Conservation (phyloP, 1,140 invertebrate species). For the Ostrea denselamellosa region DNA sequence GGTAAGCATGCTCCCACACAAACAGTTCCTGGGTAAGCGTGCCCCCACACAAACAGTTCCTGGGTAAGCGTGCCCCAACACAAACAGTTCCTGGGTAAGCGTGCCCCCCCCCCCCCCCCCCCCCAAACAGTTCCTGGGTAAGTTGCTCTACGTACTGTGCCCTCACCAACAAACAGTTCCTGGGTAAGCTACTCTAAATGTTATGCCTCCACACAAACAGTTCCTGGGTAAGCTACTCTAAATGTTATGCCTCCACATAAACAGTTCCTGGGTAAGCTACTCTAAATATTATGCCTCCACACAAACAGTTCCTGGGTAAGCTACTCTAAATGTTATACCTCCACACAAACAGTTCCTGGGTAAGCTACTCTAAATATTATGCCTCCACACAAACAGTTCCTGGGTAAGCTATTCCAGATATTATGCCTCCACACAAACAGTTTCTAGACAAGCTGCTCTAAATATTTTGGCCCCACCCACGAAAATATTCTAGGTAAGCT, state of each 20-base stretch:
- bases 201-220: neutral
- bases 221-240: neutral
- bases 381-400: neutral
- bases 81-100: no score
- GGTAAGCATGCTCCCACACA: neutral
- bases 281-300: neutral
- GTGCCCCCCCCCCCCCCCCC: neutral
- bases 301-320: constrained; percentile 11
- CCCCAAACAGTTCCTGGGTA: neutral
- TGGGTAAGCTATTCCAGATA: no score
- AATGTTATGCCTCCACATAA: neutral
- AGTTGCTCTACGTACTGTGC: neutral
- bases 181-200: no score
- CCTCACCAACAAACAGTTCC: no score
- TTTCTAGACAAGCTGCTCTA: no score
- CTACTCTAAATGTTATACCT: neutral
- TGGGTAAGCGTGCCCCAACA: neutral
- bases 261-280: neutral
- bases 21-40: neutral
- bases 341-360: neutral
- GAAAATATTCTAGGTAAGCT: no score
- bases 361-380: no score
- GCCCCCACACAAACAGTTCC: neutral
- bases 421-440: no score
- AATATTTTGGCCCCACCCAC: neutral